These are phyloP conservation scores for Mimachlamys varia DNA, from an alignment of 2,888 invertebrate genomes.

Conservation along the genomic window DNA sequence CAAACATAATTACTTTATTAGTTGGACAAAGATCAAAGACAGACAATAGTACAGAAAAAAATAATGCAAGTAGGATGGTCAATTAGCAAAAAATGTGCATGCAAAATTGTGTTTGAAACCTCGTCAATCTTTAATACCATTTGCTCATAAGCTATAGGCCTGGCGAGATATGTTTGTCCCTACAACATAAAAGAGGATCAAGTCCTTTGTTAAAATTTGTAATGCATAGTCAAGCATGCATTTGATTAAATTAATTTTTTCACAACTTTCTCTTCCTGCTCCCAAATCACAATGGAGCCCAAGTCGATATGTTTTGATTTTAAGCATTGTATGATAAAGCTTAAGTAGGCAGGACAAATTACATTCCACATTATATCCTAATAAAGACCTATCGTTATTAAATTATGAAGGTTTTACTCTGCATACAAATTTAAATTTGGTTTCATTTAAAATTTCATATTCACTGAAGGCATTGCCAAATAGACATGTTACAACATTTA, in stretches of 20 bases:
- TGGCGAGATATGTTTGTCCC: constrained; percentile 24
- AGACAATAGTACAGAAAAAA: constrained; percentile 19
- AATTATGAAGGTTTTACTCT: background rate
- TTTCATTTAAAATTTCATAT: too few relatives aligned
- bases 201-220: background rate
- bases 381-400: background rate
- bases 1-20: background rate
- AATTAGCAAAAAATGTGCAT: constrained; percentile 13
- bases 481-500: background rate
- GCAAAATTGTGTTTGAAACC: constrained; percentile 13
- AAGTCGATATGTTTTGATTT: background rate
- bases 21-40: background rate
- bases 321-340: background rate
- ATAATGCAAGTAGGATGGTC: constrained; percentile 34
- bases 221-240: constrained; percentile 14
- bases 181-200: constrained; percentile 36
- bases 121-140: constrained; percentile 30
- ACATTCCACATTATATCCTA: background rate
- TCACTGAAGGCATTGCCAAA: too few relatives aligned
- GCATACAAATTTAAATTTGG: background rate
- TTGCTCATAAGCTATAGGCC: constrained; percentile 31
- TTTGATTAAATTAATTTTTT: background rate
- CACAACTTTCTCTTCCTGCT: background rate
- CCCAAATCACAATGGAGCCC: background rate
- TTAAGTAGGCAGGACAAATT: background rate